A percentile compares a stretch with the other conserved stretches of the same genome.
Evolutionary conservation across 2,797 vertebrate species (phyloP).

Genomic region (Acrossocheilus wenchowensis): DNA sequence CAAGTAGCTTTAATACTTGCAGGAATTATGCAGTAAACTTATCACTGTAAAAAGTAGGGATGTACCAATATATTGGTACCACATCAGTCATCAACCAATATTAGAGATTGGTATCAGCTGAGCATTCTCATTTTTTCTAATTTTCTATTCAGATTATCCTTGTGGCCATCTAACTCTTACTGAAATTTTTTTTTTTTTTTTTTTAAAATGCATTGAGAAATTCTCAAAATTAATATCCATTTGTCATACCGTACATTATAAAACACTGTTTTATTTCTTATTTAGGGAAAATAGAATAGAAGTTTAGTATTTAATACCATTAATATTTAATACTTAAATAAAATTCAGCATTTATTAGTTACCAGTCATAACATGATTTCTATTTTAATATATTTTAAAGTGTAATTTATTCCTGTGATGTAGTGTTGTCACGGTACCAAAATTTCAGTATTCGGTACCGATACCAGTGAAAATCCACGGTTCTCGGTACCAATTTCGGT

Average conservation of each 20-base stretch:
- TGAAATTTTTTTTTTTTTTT: background rate
- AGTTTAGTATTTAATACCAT: background rate
- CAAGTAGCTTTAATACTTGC: background rate
- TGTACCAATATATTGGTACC: background rate
- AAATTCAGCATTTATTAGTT: background rate
- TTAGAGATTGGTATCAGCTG: background rate
- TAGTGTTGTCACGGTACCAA: too few relatives aligned
- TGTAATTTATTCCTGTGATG: background rate
- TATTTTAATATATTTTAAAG: background rate
- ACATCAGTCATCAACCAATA: background rate
- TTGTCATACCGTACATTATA: background rate
- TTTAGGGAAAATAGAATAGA: background rate
- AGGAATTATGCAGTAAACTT: background rate
- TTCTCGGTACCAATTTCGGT: too few relatives aligned
- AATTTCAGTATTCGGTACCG: too few relatives aligned
- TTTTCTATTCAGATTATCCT: background rate
- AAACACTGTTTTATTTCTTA: background rate
- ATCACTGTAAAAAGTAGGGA: background rate
- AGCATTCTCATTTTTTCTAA: background rate
- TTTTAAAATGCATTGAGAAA: background rate
- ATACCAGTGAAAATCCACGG: too few relatives aligned
- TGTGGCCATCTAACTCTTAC: background rate
- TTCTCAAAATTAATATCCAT: background rate
- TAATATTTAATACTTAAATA: background rate
- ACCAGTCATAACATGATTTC: background rate